Conservation (phyloP, 2,113 vertebrate genomes). For the Sarotherodon lohbergeri region DNA sequence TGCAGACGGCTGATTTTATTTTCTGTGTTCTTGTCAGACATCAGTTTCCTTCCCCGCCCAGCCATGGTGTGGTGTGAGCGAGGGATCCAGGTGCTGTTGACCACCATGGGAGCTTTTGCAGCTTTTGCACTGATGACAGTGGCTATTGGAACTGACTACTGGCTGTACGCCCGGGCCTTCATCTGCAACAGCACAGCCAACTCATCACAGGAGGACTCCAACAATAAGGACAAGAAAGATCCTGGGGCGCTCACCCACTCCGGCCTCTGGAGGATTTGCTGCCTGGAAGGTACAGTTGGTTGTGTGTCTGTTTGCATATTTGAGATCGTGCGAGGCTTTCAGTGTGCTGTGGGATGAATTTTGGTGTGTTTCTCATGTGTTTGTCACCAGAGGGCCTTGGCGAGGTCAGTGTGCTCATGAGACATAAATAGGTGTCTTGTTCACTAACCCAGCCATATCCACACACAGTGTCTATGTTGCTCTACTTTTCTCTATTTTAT, state of each 20-base stretch:
- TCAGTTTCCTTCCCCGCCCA: slow-evolving; percentile 55
- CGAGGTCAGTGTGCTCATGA: background rate
- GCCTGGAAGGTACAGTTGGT: slow-evolving; percentile 80
- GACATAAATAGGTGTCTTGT: slow-evolving; percentile 18
- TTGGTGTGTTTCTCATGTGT: background rate
- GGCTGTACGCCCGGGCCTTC: slow-evolving; percentile 89
- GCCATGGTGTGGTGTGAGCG: slow-evolving; percentile 87
- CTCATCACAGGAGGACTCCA: slow-evolving; percentile 77
- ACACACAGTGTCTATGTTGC: background rate
- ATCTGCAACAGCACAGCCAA: slow-evolving; percentile 92
- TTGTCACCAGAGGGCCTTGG: background rate
- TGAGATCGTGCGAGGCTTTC: background rate
- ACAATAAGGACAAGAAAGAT: slow-evolving; percentile 83
- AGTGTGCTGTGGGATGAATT: background rate
- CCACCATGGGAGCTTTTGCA: slow-evolving; percentile 88
- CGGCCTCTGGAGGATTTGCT: slow-evolving; percentile 92
- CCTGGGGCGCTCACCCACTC: slow-evolving; percentile 90
- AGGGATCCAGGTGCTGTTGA: slow-evolving; percentile 86
- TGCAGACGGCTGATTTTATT: background rate
- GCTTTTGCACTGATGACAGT: slow-evolving; percentile 93
- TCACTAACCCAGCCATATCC: background rate
- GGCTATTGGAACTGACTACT: slow-evolving; percentile 92
- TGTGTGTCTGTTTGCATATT: background rate
- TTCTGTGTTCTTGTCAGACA: background rate
- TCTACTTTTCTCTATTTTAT: background rate